These are phyloP conservation scores for Planiliza haematocheilus DNA, from an alignment of 2,113 vertebrate species.

Conservation along the genomic window DNA sequence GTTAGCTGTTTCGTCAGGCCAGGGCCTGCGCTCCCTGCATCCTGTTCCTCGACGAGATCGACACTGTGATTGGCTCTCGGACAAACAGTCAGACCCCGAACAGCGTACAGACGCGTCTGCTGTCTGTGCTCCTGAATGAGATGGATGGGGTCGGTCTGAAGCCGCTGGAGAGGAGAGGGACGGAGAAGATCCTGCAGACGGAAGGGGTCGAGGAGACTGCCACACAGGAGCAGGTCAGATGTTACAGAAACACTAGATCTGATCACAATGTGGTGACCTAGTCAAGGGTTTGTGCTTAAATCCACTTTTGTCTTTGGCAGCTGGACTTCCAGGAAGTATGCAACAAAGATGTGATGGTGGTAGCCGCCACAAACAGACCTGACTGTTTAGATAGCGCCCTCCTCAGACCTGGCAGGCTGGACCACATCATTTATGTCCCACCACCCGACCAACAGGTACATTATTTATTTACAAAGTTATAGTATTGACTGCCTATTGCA, in stretches of 20 bases:
- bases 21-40: slow-evolving; percentile 92
- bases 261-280: background rate
- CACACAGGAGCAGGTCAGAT: slow-evolving; percentile 78
- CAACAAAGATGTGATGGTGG: slow-evolving; percentile 89
- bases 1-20: slow-evolving; percentile 93
- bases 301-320: slow-evolving; percentile 69
- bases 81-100: slow-evolving; percentile 69
- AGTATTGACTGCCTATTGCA: background rate
- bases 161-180: slow-evolving; percentile 88
- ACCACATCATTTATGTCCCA: slow-evolving; percentile 92
- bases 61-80: slow-evolving; percentile 91
- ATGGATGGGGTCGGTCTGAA: slow-evolving; percentile 93
- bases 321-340: slow-evolving; percentile 87
- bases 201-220: slow-evolving; percentile 75
- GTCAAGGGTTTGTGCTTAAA: background rate
- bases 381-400: slow-evolving; percentile 92
- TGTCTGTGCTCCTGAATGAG: slow-evolving; percentile 96
- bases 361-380: slow-evolving; percentile 95
- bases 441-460: slow-evolving; percentile 91
- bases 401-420: slow-evolving; percentile 92
- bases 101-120: slow-evolving; percentile 88
- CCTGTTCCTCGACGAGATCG: slow-evolving; percentile 97
- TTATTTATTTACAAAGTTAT: background rate
- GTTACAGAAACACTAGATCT: background rate
- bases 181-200: slow-evolving; percentile 68